Evolutionary conservation across 2,113 vertebrate species (phyloP).

Genomic region (Monarcha castaneiventris): DNA sequence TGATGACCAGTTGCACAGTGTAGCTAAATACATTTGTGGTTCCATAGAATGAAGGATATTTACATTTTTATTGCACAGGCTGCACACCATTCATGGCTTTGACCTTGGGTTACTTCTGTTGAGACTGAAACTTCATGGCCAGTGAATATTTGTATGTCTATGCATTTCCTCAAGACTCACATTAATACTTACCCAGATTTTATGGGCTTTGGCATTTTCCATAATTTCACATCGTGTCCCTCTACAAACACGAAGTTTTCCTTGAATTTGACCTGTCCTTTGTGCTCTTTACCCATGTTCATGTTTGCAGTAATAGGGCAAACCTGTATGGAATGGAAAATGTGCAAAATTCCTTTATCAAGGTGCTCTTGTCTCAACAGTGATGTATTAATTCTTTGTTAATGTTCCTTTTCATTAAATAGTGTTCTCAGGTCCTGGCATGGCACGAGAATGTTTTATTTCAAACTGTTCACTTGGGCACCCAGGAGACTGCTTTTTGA

Average conservation of each 20-base stretch:
- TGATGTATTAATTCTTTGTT: not conserved
- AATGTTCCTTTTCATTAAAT: not conserved
- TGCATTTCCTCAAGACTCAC: not conserved
- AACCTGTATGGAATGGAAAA: not conserved
- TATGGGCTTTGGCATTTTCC: conserved; percentile 35
- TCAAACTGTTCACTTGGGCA: not conserved
- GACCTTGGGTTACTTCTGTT: conserved; percentile 31
- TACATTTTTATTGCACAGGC: conserved; percentile 65
- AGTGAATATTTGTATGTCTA: not conserved
- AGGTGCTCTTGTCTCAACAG: not conserved
- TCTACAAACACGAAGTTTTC: not conserved
- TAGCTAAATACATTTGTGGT: not conserved
- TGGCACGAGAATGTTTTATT: not conserved
- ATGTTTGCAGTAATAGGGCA: not conserved
- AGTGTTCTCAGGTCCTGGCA: not conserved
- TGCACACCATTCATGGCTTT: conserved; percentile 9
- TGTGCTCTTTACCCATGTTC: not conserved
- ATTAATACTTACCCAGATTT: conserved; percentile 6
- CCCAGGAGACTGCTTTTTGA: not conserved
- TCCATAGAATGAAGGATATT: conserved; percentile 31
- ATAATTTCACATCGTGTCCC: not conserved
- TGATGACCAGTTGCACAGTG: not conserved
- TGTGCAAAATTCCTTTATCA: not conserved
- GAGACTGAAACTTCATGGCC: not conserved
- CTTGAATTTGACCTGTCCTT: not conserved